Evolutionary conservation across 2,113 vertebrate genomes (phyloP).

Genomic region (Microcebus murinus): DNA sequence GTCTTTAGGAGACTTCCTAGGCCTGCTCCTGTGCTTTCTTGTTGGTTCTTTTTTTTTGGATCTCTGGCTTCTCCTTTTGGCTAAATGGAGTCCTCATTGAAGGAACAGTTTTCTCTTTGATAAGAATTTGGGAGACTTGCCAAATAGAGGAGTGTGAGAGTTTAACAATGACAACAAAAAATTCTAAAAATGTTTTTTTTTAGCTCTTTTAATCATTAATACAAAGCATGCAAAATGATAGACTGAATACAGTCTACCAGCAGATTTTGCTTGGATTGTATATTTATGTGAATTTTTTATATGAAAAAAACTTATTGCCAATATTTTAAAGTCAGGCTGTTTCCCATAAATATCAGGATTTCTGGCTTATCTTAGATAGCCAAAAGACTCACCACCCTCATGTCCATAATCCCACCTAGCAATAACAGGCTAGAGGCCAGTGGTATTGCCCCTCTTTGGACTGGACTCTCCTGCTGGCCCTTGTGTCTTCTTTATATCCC

Average conservation of each 20-base stretch:
- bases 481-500: background rate
- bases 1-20: background rate
- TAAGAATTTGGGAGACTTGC: constrained; percentile 22
- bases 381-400: background rate
- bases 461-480: background rate
- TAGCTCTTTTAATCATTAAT: background rate
- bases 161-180: background rate
- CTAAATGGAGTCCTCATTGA: background rate
- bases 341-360: background rate
- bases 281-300: background rate
- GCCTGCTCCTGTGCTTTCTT: background rate
- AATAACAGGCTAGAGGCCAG: background rate
- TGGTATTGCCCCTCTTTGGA: too few species aligned
- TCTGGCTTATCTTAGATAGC: background rate
- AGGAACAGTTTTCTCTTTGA: background rate
- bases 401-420: background rate
- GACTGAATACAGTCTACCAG: background rate
- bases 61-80: constrained; percentile 24
- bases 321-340: background rate
- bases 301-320: background rate
- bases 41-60: background rate
- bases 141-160: background rate
- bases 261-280: background rate
- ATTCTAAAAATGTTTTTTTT: background rate
- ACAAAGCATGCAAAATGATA: background rate